These are phyloP conservation scores for Archips xylosteana DNA, from an alignment of 2,888 invertebrate species.

Conservation along the genomic window DNA sequence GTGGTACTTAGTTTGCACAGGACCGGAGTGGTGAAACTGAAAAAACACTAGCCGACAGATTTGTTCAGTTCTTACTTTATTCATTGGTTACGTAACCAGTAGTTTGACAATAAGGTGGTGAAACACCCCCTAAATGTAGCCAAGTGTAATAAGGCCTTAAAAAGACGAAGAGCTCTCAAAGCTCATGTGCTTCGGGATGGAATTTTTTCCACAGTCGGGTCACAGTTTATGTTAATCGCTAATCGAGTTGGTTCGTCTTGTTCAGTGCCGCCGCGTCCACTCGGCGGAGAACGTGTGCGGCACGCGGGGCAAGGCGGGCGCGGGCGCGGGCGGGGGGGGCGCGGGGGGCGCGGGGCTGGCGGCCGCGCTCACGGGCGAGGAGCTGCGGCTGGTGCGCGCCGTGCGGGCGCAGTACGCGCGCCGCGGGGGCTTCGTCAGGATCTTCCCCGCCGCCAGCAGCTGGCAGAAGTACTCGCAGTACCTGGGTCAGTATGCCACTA, in stretches of 20 bases:
- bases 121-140: no score
- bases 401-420: slow-evolving; percentile 92
- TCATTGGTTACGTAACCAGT: no score
- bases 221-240: no score
- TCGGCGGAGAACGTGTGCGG: slow-evolving; percentile 88
- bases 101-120: no score
- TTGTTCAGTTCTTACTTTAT: no score
- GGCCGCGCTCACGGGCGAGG: slow-evolving; percentile 88
- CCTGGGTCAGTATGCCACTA: slow-evolving; percentile 80
- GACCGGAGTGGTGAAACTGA: no score
- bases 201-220: no score
- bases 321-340: slow-evolving; percentile 42
- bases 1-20: no score
- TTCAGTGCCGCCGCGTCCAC: slow-evolving; percentile 89
- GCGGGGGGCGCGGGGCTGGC: slow-evolving; percentile 43
- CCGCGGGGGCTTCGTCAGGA: slow-evolving; percentile 94
- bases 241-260: neutral
- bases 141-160: no score
- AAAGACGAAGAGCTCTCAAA: no score
- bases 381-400: slow-evolving; percentile 90
- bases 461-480: slow-evolving; percentile 94
- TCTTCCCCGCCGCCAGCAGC: slow-evolving; percentile 95
- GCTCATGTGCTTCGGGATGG: no score
- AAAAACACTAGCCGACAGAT: no score
- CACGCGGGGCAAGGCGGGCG: slow-evolving; percentile 63